phyloP scores from a whole-genome alignment of 2,888 invertebrate species.

The Platynereis dumerilii region DNA sequence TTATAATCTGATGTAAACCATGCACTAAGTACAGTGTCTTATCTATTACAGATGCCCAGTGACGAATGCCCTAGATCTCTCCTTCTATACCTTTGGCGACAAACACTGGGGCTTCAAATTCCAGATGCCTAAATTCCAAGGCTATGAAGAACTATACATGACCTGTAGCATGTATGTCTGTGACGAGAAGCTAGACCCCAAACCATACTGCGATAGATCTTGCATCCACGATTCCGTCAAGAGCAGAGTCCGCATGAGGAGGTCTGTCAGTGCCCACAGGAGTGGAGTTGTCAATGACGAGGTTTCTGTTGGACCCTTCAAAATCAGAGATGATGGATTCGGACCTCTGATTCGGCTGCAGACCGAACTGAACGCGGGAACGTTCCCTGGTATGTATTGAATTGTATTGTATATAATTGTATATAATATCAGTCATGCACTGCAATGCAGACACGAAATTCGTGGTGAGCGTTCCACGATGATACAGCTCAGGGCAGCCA shows the following conservation, averaged over 20 bases:
- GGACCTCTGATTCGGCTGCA: slow-evolving; percentile 8
- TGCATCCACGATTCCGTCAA: slow-evolving; percentile 13
- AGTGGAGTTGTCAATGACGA: not conserved
- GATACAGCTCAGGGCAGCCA: no score
- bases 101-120: slow-evolving; percentile 36
- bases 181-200: slow-evolving; percentile 28
- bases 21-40: no score
- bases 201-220: slow-evolving; percentile 35
- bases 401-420: no score
- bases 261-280: not conserved
- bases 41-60: slow-evolving; percentile 26
- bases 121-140: slow-evolving; percentile 31
- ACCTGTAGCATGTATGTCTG: slow-evolving; percentile 33
- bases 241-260: not conserved
- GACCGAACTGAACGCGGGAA: not conserved
- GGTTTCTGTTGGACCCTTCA: slow-evolving; percentile 2
- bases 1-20: no score
- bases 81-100: slow-evolving; percentile 33
- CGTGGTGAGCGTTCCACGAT: no score
- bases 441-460: no score
- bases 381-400: not conserved
- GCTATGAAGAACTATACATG: slow-evolving; percentile 24
- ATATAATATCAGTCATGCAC: no score
- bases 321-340: slow-evolving; percentile 10
- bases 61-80: slow-evolving; percentile 13